Conservation (phyloP, 1,140 invertebrate genomes). For the Drusus annulatus region DNA sequence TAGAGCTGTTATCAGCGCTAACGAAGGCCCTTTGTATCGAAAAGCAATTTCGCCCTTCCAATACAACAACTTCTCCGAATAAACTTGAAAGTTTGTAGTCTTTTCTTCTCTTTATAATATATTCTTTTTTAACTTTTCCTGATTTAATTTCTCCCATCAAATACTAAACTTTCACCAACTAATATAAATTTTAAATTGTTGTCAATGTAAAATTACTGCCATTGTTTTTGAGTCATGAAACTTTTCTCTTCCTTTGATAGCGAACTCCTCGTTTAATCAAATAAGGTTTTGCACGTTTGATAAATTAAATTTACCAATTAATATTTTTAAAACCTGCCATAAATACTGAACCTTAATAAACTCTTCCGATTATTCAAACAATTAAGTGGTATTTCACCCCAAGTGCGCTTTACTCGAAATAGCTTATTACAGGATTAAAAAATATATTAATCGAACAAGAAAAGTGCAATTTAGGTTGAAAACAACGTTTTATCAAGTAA, state of each 20-base stretch:
- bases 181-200: constrained; percentile 42
- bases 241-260: not conserved
- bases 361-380: too few species aligned
- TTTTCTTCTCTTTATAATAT: constrained; percentile 33
- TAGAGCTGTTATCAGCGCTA: constrained; percentile 27
- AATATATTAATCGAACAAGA: too few species aligned
- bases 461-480: too few species aligned
- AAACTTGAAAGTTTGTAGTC: constrained; percentile 33
- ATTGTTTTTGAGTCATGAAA: constrained; percentile 1
- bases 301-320: too few species aligned
- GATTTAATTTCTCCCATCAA: constrained; percentile 41
- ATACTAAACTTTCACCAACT: constrained; percentile 35
- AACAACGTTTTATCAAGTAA: too few species aligned
- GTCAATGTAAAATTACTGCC: constrained; percentile 40
- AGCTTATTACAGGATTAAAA: too few species aligned
- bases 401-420: too few species aligned
- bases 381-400: too few species aligned
- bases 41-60: constrained; percentile 39
- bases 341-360: too few species aligned
- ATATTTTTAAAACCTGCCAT: too few species aligned
- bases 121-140: constrained; percentile 38
- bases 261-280: not conserved
- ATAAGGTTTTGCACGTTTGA: too few species aligned
- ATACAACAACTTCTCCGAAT: constrained; percentile 38
- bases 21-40: constrained; percentile 40